Percentiles rank a stretch among this genome's conserved stretches.
Conservation (phyloP, 2,888 invertebrate genomes). For the Zele albiditarsus region DNA sequence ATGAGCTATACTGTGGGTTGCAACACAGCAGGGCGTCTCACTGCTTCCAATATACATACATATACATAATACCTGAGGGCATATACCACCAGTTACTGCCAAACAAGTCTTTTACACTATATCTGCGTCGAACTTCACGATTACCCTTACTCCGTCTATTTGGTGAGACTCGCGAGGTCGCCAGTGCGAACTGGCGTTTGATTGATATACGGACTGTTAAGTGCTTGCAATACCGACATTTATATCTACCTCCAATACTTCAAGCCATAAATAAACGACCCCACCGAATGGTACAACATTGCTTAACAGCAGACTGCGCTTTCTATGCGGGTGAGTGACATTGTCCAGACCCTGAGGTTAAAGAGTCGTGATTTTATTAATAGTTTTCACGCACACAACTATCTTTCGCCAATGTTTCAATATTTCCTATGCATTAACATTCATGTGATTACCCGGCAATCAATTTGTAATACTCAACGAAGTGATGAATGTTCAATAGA, state of each 20-base stretch:
- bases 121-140: slow-evolving; percentile 27
- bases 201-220: slow-evolving; percentile 73
- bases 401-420: slow-evolving; percentile 35
- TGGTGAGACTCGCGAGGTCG: slow-evolving; percentile 52
- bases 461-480: no score
- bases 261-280: slow-evolving; percentile 69
- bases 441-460: no score
- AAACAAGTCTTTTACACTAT: slow-evolving; percentile 32
- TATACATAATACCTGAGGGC: slow-evolving; percentile 1
- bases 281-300: slow-evolving; percentile 59
- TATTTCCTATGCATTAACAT: background rate
- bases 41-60: slow-evolving; percentile 45
- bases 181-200: slow-evolving; percentile 65
- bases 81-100: background rate
- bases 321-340: slow-evolving; percentile 17
- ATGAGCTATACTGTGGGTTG: slow-evolving; percentile 51
- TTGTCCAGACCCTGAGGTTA: slow-evolving; percentile 39
- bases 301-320: background rate
- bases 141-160: slow-evolving; percentile 19
- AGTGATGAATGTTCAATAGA: no score
- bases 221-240: slow-evolving; percentile 72
- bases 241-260: slow-evolving; percentile 71
- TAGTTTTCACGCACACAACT: slow-evolving; percentile 28
- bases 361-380: slow-evolving; percentile 37
- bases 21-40: slow-evolving; percentile 56